phyloP scores from a whole-genome alignment of 2,113 vertebrate genomes.

The Otolemur garnettii region DNA sequence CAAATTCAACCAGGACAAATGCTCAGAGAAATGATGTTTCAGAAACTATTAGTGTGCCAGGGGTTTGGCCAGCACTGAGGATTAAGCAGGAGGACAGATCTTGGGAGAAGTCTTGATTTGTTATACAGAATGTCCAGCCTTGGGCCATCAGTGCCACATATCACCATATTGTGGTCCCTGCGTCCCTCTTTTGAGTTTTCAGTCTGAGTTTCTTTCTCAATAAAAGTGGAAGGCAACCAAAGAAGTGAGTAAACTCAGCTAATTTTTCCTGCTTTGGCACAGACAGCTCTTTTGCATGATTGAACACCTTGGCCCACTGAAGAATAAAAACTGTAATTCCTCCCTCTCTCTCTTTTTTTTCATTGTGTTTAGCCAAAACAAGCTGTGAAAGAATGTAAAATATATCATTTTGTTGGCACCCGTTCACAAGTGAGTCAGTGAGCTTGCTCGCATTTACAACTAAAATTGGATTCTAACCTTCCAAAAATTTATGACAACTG shows the following conservation, averaged over 20 bases:
- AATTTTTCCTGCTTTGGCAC: slow-evolving; percentile 57
- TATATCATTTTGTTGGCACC: slow-evolving; percentile 87
- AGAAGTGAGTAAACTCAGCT: not conserved
- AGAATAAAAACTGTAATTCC: slow-evolving; percentile 81
- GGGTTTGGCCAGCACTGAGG: not conserved
- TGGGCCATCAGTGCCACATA: not conserved
- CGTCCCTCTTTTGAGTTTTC: not conserved
- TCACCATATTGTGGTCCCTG: fast-evolving
- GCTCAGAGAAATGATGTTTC: not conserved
- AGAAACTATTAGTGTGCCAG: not conserved
- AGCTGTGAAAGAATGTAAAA: slow-evolving; percentile 87
- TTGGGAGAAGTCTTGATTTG: not conserved
- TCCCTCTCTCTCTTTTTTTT: slow-evolving; percentile 72
- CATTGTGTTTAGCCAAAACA: slow-evolving; percentile 85
- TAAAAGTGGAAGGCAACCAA: not conserved
- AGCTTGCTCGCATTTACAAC: slow-evolving; percentile 83
- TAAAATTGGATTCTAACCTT: slow-evolving; percentile 86
- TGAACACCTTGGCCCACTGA: slow-evolving; percentile 77
- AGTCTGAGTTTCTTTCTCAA: not conserved
- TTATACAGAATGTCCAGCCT: not conserved
- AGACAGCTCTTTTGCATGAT: slow-evolving; percentile 65
- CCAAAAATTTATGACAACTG: slow-evolving; percentile 89
- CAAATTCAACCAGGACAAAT: not conserved
- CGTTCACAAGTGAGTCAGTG: slow-evolving; percentile 83
- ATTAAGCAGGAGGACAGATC: not conserved